Percentiles rank a stretch among this genome's conserved stretches.
These are phyloP conservation scores for Hycleus phaleratus DNA, from an alignment of 1,140 invertebrate genomes.

Conservation along the genomic window DNA sequence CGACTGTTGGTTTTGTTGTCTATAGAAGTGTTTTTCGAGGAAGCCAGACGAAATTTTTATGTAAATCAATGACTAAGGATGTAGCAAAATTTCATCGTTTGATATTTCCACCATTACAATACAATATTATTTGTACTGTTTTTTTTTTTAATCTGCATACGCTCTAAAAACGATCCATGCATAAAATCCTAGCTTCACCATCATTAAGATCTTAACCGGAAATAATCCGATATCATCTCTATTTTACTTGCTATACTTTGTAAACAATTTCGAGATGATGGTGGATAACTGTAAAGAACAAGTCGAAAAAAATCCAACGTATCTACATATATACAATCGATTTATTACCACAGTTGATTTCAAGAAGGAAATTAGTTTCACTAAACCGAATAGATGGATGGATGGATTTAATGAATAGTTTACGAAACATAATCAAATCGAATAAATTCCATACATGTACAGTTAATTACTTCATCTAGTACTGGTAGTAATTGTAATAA, in stretches of 20 bases:
- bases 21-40: no score
- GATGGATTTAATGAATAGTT: background rate
- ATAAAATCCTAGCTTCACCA: slow-evolving; percentile 8
- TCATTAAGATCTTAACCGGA: slow-evolving; percentile 8
- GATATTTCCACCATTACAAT: background rate
- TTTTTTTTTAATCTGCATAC: slow-evolving; percentile 15
- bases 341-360: background rate
- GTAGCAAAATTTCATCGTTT: slow-evolving; percentile 1
- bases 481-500: no score
- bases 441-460: no score
- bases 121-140: slow-evolving; percentile 5
- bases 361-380: background rate
- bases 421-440: background rate
- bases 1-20: no score
- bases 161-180: slow-evolving; percentile 17
- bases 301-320: no score
- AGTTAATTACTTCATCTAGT: no score
- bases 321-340: no score
- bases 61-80: slow-evolving; percentile 5
- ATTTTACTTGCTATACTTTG: background rate
- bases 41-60: background rate
- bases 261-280: slow-evolving; percentile 12
- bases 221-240: slow-evolving; percentile 19
- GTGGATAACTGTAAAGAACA: no score
- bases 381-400: background rate